Conservation (phyloP, 2,797 vertebrate genomes). For the Artibeus jamaicensis region DNA sequence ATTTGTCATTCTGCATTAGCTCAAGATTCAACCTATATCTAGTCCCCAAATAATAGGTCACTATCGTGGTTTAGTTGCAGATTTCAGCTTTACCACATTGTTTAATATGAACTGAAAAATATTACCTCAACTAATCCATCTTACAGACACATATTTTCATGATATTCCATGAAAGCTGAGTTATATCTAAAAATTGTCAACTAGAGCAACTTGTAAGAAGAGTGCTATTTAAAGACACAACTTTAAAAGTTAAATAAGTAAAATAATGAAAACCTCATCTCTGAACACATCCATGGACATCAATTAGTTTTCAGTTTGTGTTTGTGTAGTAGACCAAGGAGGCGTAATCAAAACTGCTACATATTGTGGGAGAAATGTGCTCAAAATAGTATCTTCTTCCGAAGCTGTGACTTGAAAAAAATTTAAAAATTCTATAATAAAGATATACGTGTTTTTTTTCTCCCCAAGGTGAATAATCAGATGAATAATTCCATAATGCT, state of each 20-base stretch:
- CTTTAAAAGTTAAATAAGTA: conserved; percentile 35
- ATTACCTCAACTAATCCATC: background rate
- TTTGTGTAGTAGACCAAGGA: background rate
- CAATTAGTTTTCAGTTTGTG: background rate
- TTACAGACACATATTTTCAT: background rate
- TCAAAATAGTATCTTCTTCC: background rate
- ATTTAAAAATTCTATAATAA: background rate
- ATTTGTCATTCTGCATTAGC: background rate
- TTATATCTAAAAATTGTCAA: background rate
- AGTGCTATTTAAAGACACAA: background rate
- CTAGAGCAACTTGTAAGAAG: background rate
- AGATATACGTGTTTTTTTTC: background rate
- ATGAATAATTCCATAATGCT: background rate
- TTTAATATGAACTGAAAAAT: background rate
- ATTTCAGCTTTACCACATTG: background rate
- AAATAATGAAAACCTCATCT: background rate
- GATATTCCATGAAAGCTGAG: background rate
- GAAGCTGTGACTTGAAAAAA: background rate
- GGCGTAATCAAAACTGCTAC: background rate
- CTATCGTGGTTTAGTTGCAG: background rate
- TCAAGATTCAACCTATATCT: background rate
- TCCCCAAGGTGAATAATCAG: background rate
- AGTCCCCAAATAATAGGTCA: background rate
- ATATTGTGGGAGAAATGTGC: background rate
- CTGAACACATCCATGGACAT: background rate